Evolutionary conservation across 2,888 invertebrate genomes (phyloP).

Genomic region (Ectobius pallidus): DNA sequence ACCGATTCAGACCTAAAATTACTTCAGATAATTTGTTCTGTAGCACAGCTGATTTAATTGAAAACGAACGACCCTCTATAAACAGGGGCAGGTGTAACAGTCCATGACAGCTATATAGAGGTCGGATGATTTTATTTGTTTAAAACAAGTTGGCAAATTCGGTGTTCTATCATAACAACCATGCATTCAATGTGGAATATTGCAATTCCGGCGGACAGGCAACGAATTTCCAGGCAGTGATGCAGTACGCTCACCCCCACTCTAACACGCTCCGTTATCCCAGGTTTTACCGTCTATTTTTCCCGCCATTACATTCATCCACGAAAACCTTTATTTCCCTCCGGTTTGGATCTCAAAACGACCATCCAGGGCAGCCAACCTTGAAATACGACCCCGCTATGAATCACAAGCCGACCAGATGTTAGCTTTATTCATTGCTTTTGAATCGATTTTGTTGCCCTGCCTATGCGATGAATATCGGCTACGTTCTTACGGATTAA

Average conservation of each 20-base stretch:
- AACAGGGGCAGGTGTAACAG: not conserved
- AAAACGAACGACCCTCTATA: no score
- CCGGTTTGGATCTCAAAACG: conserved; percentile 34
- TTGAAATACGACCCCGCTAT: conserved; percentile 40
- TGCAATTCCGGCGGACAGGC: not conserved
- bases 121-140: no score
- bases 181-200: not conserved
- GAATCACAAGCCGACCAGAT: conserved; percentile 34
- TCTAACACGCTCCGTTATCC: not conserved
- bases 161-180: no score
- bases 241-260: not conserved
- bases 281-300: conserved; percentile 31
- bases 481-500: no score
- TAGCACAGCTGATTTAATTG: no score
- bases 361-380: conserved; percentile 36
- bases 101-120: no score
- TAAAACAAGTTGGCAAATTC: not conserved
- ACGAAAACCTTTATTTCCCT: conserved; percentile 18
- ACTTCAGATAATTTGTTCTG: no score
- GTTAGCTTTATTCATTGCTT: conserved; percentile 35
- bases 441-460: conserved; percentile 14
- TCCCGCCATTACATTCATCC: conserved; percentile 36
- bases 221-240: not conserved
- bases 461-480: no score
- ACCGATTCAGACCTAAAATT: no score